These are phyloP conservation scores for Anoncus sp. DNA, from an alignment of 2,888 invertebrate genomes.

Conservation along the genomic window DNA sequence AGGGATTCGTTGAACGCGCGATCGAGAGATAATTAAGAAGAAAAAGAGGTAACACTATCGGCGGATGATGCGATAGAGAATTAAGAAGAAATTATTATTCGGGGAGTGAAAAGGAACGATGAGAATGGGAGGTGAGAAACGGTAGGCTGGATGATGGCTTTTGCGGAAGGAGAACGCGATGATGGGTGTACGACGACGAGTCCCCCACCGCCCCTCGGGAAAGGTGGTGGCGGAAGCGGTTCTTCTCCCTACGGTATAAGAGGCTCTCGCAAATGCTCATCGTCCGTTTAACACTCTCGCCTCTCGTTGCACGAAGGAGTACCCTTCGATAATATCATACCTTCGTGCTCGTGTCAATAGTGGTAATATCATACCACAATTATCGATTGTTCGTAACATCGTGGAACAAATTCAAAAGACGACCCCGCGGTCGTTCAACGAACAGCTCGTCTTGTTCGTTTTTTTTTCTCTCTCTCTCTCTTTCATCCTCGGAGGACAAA, in stretches of 20 bases:
- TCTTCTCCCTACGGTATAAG: slow-evolving; percentile 76
- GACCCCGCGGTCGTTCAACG: slow-evolving; percentile 38
- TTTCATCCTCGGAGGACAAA: slow-evolving; percentile 17
- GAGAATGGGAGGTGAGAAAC: slow-evolving; percentile 62
- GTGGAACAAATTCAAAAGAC: not conserved
- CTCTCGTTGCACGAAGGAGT: slow-evolving; percentile 66
- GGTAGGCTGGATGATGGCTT: slow-evolving; percentile 19
- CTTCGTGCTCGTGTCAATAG: too few species aligned
- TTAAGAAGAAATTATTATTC: slow-evolving; percentile 40
- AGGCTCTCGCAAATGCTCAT: slow-evolving; percentile 77
- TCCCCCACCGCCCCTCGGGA: not conserved
- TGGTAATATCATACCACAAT: slow-evolving; percentile 6
- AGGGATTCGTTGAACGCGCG: too few species aligned
- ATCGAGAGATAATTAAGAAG: too few species aligned
- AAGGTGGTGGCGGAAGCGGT: slow-evolving; percentile 56
- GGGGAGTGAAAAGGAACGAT: slow-evolving; percentile 67
- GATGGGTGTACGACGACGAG: slow-evolving; percentile 23
- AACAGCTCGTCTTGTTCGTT: slow-evolving; percentile 22
- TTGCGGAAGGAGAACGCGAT: slow-evolving; percentile 37
- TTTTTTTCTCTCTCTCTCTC: slow-evolving; percentile 14
- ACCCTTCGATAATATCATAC: too few species aligned
- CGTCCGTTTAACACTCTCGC: slow-evolving; percentile 82
- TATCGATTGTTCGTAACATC: slow-evolving; percentile 9
- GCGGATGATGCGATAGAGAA: slow-evolving; percentile 9
- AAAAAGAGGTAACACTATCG: too few species aligned